phyloP scores from a whole-genome alignment of 2,888 invertebrate species.

The Serripes groenlandicus region DNA sequence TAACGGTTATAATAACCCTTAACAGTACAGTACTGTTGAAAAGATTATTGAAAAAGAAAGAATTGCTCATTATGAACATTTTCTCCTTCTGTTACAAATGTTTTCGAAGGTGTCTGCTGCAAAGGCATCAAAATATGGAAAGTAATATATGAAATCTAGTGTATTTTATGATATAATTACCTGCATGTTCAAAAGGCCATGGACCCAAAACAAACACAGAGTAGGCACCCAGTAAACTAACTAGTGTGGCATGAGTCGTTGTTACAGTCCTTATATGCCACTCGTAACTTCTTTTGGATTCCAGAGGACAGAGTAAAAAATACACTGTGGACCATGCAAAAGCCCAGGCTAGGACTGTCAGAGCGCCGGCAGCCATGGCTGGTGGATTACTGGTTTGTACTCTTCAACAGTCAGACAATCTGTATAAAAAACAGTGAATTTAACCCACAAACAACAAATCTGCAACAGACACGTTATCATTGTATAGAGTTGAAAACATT shows the following conservation, averaged over 20 bases:
- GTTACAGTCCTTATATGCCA: slow-evolving; percentile 84
- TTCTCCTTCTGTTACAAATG: not conserved
- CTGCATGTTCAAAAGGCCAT: slow-evolving; percentile 84
- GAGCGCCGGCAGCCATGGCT: not conserved
- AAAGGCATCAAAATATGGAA: not conserved
- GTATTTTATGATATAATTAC: slow-evolving; percentile 60
- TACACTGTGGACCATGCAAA: slow-evolving; percentile 81
- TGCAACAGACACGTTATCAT: too few relatives aligned
- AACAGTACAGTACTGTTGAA: too few relatives aligned
- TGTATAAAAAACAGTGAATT: too few relatives aligned
- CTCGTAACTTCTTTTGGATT: slow-evolving; percentile 77
- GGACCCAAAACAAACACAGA: slow-evolving; percentile 82
- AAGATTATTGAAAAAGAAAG: not conserved
- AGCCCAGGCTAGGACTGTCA: slow-evolving; percentile 12
- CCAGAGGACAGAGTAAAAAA: slow-evolving; percentile 73
- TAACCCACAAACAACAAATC: too few relatives aligned
- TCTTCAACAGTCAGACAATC: not conserved
- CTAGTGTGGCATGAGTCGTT: slow-evolving; percentile 77
- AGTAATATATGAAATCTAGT: not conserved
- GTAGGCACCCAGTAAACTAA: slow-evolving; percentile 75
- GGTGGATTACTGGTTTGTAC: not conserved
- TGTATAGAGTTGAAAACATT: not conserved
- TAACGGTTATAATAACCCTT: too few relatives aligned
- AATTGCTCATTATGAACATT: not conserved
- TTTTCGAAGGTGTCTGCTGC: not conserved